A percentile compares a stretch with the other conserved stretches of the same genome.
Conservation (phyloP, 2,113 vertebrate species). For the Dromas ardeola region DNA sequence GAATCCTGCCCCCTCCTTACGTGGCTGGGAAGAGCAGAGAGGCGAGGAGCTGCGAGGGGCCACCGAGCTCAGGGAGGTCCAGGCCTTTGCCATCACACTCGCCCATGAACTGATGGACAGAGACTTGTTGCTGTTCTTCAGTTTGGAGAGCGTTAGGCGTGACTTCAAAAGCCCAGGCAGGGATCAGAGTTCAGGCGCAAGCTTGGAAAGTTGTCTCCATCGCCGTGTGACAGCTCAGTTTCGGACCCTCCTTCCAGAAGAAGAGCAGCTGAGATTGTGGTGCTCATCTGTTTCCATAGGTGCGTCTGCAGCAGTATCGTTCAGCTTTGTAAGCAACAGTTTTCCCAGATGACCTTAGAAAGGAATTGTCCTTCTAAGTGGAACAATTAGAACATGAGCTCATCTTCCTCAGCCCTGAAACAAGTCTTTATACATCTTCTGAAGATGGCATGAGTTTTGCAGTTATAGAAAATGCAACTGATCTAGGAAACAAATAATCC, state of each 20-base stretch:
- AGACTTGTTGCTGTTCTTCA: not conserved
- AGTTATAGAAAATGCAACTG: not conserved
- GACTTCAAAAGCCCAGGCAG: not conserved
- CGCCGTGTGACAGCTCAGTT: not conserved
- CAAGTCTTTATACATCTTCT: not conserved
- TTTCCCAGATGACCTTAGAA: not conserved
- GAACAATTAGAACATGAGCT: not conserved
- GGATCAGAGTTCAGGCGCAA: not conserved
- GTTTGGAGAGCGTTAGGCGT: not conserved
- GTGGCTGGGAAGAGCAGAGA: not conserved
- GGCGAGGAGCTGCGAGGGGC: not conserved
- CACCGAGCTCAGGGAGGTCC: not conserved
- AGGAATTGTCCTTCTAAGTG: not conserved
- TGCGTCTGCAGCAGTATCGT: fast-evolving
- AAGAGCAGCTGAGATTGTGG: not conserved
- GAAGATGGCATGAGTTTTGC: not conserved
- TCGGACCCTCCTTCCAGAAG: not conserved
- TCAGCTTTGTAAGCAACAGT: not conserved
- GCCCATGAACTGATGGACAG: not conserved
- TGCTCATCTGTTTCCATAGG: not conserved
- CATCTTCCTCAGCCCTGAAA: not conserved
- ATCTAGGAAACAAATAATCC: not conserved
- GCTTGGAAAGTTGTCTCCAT: not conserved
- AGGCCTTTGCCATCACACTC: not conserved
- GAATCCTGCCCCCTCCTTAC: not conserved